Evolutionary conservation across 2,113 vertebrate species (phyloP).

Genomic region (Alexandromys fortis): DNA sequence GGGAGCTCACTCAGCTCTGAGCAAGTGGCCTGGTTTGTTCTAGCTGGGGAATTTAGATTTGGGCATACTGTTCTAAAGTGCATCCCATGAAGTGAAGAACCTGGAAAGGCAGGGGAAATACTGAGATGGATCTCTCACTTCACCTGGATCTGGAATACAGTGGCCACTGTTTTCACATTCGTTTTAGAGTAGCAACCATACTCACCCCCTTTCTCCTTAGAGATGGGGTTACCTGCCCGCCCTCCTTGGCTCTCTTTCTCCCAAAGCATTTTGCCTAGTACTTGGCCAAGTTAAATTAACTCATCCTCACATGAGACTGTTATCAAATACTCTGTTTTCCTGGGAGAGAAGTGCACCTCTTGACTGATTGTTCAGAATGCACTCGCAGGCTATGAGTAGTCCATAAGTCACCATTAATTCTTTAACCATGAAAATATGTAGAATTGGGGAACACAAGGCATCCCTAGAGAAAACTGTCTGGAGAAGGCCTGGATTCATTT

Average conservation of each 20-base stretch:
- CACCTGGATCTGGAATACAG: not conserved
- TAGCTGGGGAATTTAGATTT: not conserved
- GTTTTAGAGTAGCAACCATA: not conserved
- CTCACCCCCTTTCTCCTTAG: not conserved
- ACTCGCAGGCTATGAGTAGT: conserved; percentile 28
- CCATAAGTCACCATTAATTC: conserved; percentile 14
- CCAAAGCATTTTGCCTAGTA: not conserved
- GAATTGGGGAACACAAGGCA: not conserved
- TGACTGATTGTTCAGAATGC: conserved; percentile 39
- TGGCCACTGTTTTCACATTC: not conserved
- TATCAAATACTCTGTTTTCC: not conserved
- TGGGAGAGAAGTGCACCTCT: conserved; percentile 11
- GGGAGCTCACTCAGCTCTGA: not conserved
- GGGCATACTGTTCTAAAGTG: not conserved
- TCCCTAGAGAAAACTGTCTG: not conserved
- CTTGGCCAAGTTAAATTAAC: not conserved
- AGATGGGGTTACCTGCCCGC: not conserved
- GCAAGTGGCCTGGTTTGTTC: not conserved
- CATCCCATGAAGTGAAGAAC: not conserved
- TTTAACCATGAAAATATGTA: conserved; percentile 9
- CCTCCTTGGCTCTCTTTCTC: not conserved
- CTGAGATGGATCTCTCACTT: not conserved
- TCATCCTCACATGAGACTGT: not conserved
- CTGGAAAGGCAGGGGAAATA: not conserved
- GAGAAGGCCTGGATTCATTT: not conserved